Conservation (phyloP, 2,888 invertebrate genomes). For the Tiliacea citrago region DNA sequence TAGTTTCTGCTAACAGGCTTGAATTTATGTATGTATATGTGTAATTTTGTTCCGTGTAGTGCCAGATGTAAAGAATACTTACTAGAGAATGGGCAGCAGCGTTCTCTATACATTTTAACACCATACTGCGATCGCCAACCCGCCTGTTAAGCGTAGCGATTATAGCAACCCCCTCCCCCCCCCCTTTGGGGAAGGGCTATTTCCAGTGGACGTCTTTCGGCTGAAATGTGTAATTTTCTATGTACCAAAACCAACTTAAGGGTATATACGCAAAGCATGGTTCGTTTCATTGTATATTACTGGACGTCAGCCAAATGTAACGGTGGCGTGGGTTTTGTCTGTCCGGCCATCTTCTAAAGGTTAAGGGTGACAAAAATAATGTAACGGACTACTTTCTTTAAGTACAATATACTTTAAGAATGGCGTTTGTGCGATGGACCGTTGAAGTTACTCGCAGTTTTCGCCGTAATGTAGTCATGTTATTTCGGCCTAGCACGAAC, state of each 20-base stretch:
- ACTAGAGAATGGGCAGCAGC: too few relatives aligned
- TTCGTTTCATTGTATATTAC: constrained; percentile 56
- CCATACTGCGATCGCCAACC: too few relatives aligned
- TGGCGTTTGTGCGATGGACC: constrained; percentile 55
- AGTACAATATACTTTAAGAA: constrained; percentile 68
- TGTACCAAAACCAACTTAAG: constrained; percentile 1
- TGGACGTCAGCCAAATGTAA: constrained; percentile 80
- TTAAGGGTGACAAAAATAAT: constrained; percentile 84
- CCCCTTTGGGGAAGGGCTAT: too few relatives aligned
- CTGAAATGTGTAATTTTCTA: neutral
- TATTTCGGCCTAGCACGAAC: neutral
- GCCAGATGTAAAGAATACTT: too few relatives aligned
- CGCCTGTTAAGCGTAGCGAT: too few relatives aligned
- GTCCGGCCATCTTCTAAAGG: constrained; percentile 76
- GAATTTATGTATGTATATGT: neutral
- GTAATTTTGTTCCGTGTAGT: too few relatives aligned
- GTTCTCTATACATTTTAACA: too few relatives aligned
- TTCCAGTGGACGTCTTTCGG: too few relatives aligned
- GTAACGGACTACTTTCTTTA: constrained; percentile 74
- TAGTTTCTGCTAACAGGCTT: neutral
- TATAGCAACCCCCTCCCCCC: too few relatives aligned
- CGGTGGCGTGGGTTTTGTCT: constrained; percentile 74
- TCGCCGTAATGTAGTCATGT: neutral
- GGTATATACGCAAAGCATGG: constrained; percentile 33
- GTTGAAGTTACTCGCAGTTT: constrained; percentile 47